Evolutionary conservation across 2,888 invertebrate genomes (phyloP).

Genomic region (Thysanoteuthis rhombus): DNA sequence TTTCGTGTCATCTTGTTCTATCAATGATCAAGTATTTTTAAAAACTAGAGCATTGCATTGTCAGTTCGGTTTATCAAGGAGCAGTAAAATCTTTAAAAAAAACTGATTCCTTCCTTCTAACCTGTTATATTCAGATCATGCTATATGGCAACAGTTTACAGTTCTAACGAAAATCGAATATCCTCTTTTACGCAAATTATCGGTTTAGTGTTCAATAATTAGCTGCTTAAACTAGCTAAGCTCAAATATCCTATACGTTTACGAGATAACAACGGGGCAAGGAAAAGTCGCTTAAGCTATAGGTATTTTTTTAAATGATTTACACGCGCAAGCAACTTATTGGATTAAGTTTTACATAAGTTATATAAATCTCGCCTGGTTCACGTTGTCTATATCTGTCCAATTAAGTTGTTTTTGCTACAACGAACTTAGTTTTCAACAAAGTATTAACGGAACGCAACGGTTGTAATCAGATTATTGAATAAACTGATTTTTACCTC

Average conservation of each 20-base stretch:
- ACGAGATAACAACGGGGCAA: not conserved
- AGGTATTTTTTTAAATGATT: not conserved
- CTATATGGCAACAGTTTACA: not conserved
- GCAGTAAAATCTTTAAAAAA: no score
- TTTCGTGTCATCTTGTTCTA: no score
- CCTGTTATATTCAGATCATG: not conserved
- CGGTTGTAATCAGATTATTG: no score
- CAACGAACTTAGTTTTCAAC: no score
- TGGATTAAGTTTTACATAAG: not conserved
- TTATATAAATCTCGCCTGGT: no score
- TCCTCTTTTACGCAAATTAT: not conserved
- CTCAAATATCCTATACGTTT: not conserved
- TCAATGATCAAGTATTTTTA: no score
- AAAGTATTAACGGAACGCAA: no score
- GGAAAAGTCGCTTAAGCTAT: not conserved
- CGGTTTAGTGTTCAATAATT: not conserved
- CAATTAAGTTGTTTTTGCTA: no score
- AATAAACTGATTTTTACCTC: no score
- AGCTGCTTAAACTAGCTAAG: not conserved
- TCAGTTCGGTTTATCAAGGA: no score
- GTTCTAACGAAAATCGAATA: not conserved
- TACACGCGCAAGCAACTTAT: not conserved
- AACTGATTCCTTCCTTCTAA: not conserved
- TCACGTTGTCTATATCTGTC: no score
- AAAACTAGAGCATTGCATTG: no score